Base-by-base conservation (phyloP, 2,113 vertebrate species). In the Vidua chalybeata region DNA sequence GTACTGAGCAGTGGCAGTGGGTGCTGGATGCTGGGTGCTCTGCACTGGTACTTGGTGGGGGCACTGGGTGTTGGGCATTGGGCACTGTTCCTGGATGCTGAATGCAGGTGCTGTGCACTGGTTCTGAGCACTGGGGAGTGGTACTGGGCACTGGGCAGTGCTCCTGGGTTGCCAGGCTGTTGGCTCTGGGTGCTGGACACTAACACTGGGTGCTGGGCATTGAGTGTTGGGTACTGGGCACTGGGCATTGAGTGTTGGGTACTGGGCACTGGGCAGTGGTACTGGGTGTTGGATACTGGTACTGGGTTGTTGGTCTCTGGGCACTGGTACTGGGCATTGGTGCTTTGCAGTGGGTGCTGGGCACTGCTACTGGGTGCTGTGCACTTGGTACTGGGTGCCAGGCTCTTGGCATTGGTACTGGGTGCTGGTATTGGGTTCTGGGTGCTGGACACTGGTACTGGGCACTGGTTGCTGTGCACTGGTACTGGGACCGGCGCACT, bases 401-500 rank as follows among this genome's bases (percentile, higher is more conserved):
- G 39, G 10, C 39, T 39, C 39, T 39, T 39, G 39, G 39, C 39
- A 39, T 39, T 39, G 35, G 35, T 35, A 35, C 35, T 35, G 35
- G 35, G 35, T 35, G 35, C 35, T 35, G 35, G 35, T 35, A 35
- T 35, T 35, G 35, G 35, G 35, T 35, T 35, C 35, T 35, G 35
- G 35, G 35, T 35, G 35, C 35, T 35, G 35, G 35, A 35, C 35
- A 46, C 22, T 41, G 61, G 15, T 41, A 6, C 24, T 54, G 14
- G 13, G 33, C 20, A 14, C 15, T 52, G 46, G 31, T 5, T n/a
- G 20, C 24, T 71, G 26, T 8, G 11, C 23, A 39, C 20, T 59
- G 45, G 4, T 55, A 23, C 27, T 51, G 45, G 51, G 26, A 5
- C 30, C 62, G 31, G 35, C 0, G 0, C n/a, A 64, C 3, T 74